Evolutionary conservation across 2,113 vertebrate genomes (phyloP).

Genomic region (Monopterus albus): DNA sequence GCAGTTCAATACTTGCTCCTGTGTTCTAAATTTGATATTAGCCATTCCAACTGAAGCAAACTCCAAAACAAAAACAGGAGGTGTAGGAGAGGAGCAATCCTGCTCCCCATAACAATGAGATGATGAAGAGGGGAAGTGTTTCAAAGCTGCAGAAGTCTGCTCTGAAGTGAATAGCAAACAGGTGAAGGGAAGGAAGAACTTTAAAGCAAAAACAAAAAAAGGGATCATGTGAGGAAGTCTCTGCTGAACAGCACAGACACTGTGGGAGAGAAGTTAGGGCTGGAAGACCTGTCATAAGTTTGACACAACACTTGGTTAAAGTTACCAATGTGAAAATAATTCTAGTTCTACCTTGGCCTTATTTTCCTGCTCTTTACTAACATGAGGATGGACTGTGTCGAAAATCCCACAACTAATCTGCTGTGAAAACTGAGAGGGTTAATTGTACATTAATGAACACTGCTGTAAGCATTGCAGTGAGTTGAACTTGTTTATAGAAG

Average conservation of each 20-base stretch:
- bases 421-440: too few relatives aligned
- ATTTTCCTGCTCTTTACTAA: conserved; percentile 14
- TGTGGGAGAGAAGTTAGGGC: conserved; percentile 17
- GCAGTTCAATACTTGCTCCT: conserved; percentile 31
- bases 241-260: conserved; percentile 43
- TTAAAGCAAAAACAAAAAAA: conserved; percentile 12
- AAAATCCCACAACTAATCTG: too few relatives aligned
- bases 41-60: conserved; percentile 57
- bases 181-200: conserved; percentile 30
- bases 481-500: too few relatives aligned
- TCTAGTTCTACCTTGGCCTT: conserved; percentile 7
- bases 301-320: conserved; percentile 42
- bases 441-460: too few relatives aligned
- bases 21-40: conserved; percentile 60
- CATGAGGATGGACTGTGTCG: neutral
- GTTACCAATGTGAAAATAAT: conserved; percentile 16
- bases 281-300: conserved; percentile 37
- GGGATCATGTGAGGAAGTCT: conserved; percentile 31
- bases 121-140: conserved; percentile 57
- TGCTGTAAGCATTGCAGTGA: too few relatives aligned
- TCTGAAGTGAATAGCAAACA: conserved; percentile 67
- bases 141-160: conserved; percentile 55
- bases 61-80: conserved; percentile 54
- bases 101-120: conserved; percentile 69
- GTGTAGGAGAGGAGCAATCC: conserved; percentile 27